A percentile compares a stretch with the other conserved stretches of the same genome.
phyloP scores from a whole-genome alignment of 2,113 vertebrate genomes.

The Petromus typicus region DNA sequence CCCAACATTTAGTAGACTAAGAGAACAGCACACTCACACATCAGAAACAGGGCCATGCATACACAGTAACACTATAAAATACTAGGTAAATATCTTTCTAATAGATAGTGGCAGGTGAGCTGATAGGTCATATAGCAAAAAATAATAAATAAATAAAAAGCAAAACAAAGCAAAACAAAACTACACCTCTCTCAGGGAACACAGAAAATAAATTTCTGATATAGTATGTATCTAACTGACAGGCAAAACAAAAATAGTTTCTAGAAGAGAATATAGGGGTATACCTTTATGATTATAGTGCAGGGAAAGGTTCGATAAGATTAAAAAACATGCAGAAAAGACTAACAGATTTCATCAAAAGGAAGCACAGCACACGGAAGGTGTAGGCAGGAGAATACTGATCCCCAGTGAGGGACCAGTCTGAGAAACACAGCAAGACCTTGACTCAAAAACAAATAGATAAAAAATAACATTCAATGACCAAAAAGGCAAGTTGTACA shows the following conservation, averaged over 20 bases:
- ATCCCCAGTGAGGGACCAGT: neutral
- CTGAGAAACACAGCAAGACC: neutral
- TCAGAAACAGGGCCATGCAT: neutral
- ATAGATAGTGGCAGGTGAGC: neutral
- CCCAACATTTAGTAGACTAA: neutral
- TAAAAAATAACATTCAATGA: neutral
- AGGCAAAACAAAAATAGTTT: neutral
- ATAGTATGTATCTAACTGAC: neutral
- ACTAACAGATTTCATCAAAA: neutral
- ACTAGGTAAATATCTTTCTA: neutral
- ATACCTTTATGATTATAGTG: neutral
- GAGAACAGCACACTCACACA: neutral
- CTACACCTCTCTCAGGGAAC: neutral
- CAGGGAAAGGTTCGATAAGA: neutral
- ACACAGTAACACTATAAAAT: neutral
- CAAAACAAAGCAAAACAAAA: neutral
- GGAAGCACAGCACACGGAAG: neutral
- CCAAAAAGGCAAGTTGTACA: neutral
- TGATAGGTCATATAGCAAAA: neutral
- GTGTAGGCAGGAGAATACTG: no score
- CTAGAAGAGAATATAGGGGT: neutral
- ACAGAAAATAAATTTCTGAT: conserved; percentile 12
- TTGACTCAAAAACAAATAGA: neutral
- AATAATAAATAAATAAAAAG: no score
- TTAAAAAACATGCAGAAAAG: neutral